Evolutionary conservation across 2,888 invertebrate species (phyloP).

Genomic region (Chaetoderma sp.): DNA sequence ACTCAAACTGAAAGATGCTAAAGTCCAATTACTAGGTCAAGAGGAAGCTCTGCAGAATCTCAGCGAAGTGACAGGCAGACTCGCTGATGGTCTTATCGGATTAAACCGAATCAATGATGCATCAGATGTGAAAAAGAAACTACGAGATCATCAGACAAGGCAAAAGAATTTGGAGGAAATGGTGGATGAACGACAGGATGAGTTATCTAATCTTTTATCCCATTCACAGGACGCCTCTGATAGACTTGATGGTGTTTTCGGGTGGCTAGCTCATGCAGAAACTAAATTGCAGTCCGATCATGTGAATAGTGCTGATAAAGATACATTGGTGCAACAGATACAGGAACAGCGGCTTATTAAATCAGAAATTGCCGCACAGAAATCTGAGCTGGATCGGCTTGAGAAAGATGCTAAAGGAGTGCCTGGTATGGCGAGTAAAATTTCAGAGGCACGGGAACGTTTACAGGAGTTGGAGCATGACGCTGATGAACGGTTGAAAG

Average conservation of each 20-base stretch:
- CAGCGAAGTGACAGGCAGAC: conserved; percentile 78
- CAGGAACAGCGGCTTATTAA: conserved; percentile 81
- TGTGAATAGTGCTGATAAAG: conserved; percentile 86
- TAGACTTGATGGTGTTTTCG: conserved; percentile 53
- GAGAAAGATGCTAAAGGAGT: conserved; percentile 46
- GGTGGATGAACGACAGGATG: conserved; percentile 53
- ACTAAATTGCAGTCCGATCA: conserved; percentile 41
- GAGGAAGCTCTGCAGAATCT: conserved; percentile 60
- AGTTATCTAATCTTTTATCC: conserved; percentile 52
- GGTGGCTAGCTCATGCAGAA: conserved; percentile 57
- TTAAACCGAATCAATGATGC: conserved; percentile 50
- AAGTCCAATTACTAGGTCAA: conserved; percentile 60
- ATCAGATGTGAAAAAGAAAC: conserved; percentile 39
- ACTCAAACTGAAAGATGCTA: conserved; percentile 53
- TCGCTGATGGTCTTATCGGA: conserved; percentile 87
- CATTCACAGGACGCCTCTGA: conserved; percentile 61
- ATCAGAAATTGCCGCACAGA: conserved; percentile 57
- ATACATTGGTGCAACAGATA: conserved; percentile 89
- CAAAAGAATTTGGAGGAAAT: conserved; percentile 53
- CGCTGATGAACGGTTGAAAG: conserved; percentile 46
- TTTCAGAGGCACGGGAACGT: conserved; percentile 38
- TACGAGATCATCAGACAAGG: conserved; percentile 39
- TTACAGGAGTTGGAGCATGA: conserved; percentile 49
- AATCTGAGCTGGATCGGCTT: conserved; percentile 49
- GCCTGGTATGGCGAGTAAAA: conserved; percentile 41